Conservation (phyloP, 2,888 invertebrate species). For the Gymnosoma rotundatum region DNA sequence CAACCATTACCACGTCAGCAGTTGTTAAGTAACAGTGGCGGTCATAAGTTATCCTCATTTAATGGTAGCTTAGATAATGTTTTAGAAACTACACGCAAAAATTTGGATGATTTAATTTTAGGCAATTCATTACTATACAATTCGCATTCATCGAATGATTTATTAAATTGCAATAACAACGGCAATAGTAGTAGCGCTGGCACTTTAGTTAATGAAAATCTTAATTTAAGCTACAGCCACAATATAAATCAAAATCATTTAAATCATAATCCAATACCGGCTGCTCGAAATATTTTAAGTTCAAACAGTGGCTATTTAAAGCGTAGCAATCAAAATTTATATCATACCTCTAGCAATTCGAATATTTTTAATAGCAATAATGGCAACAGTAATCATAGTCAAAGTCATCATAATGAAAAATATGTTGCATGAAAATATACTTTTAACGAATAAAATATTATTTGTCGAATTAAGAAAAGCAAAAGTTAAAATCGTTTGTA, state of each 20-base stretch:
- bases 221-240: conserved; percentile 57
- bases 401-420: conserved; percentile 73
- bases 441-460: background rate
- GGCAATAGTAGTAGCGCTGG: conserved; percentile 75
- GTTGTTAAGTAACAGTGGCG: conserved; percentile 45
- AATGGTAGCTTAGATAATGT: conserved; percentile 69
- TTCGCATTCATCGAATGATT: conserved; percentile 74
- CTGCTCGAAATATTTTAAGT: conserved; percentile 71
- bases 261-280: conserved; percentile 71
- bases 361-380: conserved; percentile 68
- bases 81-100: conserved; percentile 64
- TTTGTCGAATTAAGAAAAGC: conserved; percentile 12
- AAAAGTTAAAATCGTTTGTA: conserved; percentile 29
- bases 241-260: conserved; percentile 35
- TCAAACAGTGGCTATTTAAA: conserved; percentile 64
- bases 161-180: conserved; percentile 73
- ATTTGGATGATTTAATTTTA: conserved; percentile 68
- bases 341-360: conserved; percentile 58
- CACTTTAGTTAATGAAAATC: conserved; percentile 75
- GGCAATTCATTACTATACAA: conserved; percentile 67
- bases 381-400: conserved; percentile 57
- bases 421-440: conserved; percentile 78
- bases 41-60: conserved; percentile 63
- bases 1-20: conserved; percentile 43
- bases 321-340: conserved; percentile 65